A percentile compares a stretch with the other conserved stretches of the same genome.
These are phyloP conservation scores for Fregetta grallaria DNA, from an alignment of 2,113 vertebrate genomes.

Conservation along the genomic window DNA sequence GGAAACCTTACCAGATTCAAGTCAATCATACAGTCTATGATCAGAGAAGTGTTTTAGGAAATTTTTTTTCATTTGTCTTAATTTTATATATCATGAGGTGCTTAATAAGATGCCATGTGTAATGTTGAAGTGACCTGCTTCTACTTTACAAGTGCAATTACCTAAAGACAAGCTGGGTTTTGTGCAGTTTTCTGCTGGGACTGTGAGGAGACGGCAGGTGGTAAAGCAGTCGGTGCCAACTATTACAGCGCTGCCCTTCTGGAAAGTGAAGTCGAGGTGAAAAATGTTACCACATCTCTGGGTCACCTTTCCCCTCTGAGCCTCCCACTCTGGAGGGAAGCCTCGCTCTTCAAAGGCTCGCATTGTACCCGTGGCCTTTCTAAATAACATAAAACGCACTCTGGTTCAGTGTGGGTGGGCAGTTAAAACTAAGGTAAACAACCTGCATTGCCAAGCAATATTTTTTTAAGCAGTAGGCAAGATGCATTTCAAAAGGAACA, in stretches of 20 bases:
- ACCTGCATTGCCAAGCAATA: neutral
- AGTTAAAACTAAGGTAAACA: constrained; percentile 11
- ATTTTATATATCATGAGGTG: neutral
- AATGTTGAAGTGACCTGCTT: neutral
- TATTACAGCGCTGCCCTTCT: neutral
- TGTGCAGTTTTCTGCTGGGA: constrained; percentile 4
- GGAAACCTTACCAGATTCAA: neutral
- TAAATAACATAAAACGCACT: neutral
- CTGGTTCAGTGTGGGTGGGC: constrained; percentile 14
- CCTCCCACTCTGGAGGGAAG: neutral
- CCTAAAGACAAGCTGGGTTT: neutral
- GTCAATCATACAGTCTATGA: neutral
- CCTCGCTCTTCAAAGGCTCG: neutral
- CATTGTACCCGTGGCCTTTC: neutral
- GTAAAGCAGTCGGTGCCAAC: neutral
- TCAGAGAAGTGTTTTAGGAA: neutral
- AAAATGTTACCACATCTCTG: neutral
- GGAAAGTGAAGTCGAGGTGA: neutral
- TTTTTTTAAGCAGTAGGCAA: neutral
- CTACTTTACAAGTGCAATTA: neutral
- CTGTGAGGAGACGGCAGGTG: neutral
- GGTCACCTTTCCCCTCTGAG: neutral
- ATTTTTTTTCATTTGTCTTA: constrained; percentile 6
- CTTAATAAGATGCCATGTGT: neutral
- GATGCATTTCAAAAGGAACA: neutral